A percentile compares a stretch with the other conserved stretches of the same genome.
Evolutionary conservation across 2,888 invertebrate genomes (phyloP).

Genomic region (Reticulitermes lucifugus): DNA sequence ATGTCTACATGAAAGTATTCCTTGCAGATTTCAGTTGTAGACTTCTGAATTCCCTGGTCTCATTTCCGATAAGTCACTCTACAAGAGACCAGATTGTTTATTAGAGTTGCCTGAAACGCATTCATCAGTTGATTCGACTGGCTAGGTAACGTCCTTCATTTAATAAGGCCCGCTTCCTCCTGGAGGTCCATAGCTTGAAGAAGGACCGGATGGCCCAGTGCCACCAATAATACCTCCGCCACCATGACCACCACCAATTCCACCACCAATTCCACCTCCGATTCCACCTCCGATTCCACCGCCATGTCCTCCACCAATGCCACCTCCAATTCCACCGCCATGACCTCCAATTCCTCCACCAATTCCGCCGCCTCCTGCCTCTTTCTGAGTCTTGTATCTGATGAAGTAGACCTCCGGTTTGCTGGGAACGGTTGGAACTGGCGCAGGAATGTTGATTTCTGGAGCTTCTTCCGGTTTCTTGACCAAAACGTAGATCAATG

Average conservation of each 20-base stretch:
- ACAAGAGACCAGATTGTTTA: neutral
- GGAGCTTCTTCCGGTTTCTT: conserved; percentile 89
- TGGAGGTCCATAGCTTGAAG: conserved; percentile 47
- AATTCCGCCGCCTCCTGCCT: conserved; percentile 59
- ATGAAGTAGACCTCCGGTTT: conserved; percentile 94
- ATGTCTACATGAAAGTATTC: too few species aligned
- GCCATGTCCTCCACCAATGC: conserved; percentile 55
- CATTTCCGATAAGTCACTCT: neutral
- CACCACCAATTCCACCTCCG: conserved; percentile 54
- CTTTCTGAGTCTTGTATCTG: conserved; percentile 79
- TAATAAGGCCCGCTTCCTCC: conserved; percentile 54
- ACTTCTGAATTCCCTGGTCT: neutral
- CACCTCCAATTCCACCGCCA: conserved; percentile 49
- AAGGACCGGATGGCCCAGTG: conserved; percentile 51
- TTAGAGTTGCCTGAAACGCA: neutral
- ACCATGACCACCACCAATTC: conserved; percentile 54
- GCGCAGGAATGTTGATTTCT: conserved; percentile 81
- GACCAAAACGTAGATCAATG: conserved; percentile 88
- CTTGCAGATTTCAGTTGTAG: too few species aligned
- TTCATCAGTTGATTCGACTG: conserved; percentile 17
- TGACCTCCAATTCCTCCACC: conserved; percentile 59
- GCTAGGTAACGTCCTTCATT: conserved; percentile 42
- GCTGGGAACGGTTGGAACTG: conserved; percentile 84
- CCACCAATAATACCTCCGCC: conserved; percentile 53
- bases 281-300: conserved; percentile 54